Evolutionary conservation across 2,113 vertebrate genomes (phyloP).

Genomic region (Xiphorhynchus elegans): DNA sequence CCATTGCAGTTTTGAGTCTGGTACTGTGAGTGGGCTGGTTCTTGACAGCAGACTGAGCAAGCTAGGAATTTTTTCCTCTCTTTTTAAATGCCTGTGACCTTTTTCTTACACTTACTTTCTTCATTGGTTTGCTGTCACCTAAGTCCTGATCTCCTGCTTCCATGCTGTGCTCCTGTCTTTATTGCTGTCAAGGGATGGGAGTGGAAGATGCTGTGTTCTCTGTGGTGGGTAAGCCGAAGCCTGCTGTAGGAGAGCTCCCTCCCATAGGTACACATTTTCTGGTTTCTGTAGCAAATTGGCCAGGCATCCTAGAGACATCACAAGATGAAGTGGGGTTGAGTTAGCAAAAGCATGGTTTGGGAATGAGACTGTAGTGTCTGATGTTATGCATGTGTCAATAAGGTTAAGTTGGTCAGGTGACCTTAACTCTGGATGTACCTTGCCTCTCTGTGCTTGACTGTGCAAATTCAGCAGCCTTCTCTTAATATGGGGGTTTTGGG

Average conservation of each 20-base stretch:
- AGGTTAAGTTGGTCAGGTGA: not conserved
- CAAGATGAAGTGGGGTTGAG: not conserved
- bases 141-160: not conserved
- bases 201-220: not conserved
- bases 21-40: not conserved
- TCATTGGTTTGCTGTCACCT: not conserved
- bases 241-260: not conserved
- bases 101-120: constrained; percentile 14
- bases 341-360: not conserved
- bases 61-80: not conserved
- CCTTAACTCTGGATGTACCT: not conserved
- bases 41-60: not conserved
- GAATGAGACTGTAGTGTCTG: not conserved
- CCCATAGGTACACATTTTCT: not conserved
- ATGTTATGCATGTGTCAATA: not conserved
- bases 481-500: not conserved
- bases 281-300: not conserved
- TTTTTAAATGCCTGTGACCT: not conserved
- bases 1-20: not conserved
- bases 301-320: not conserved
- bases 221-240: not conserved
- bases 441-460: not conserved
- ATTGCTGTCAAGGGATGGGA: not conserved
- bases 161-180: not conserved
- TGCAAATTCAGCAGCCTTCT: not conserved